phyloP scores from a whole-genome alignment of 1,140 invertebrate genomes.

The Formica selysi region DNA sequence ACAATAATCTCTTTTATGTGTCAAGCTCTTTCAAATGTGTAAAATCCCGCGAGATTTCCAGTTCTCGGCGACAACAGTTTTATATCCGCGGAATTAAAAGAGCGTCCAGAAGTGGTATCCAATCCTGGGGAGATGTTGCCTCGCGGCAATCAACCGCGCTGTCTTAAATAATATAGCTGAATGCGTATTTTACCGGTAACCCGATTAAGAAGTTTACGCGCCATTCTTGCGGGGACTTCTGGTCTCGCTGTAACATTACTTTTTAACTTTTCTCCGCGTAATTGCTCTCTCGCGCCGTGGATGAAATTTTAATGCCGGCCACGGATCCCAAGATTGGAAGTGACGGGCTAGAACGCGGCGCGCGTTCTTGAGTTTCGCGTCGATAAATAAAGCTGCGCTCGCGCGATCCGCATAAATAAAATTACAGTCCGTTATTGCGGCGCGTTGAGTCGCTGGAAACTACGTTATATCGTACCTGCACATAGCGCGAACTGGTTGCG shows the following conservation, averaged over 20 bases:
- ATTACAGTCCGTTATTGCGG: constrained; percentile 46
- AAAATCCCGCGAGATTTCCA: not conserved
- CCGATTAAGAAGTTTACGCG: constrained; percentile 66
- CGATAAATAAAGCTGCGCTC: constrained; percentile 53
- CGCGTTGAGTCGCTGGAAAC: constrained; percentile 38
- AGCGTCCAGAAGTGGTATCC: not conserved
- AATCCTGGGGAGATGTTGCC: constrained; percentile 6
- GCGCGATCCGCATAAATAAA: constrained; percentile 54
- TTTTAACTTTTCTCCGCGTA: constrained; percentile 63
- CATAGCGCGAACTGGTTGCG: not conserved
- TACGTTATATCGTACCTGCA: constrained; percentile 2
- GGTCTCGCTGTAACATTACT: constrained; percentile 55
- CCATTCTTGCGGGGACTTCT: constrained; percentile 50
- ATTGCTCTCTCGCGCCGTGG: constrained; percentile 45
- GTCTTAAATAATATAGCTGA: constrained; percentile 61
- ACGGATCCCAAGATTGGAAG: constrained; percentile 54
- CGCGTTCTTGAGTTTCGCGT: constrained; percentile 55
- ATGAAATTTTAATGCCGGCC: constrained; percentile 62
- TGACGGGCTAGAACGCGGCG: constrained; percentile 46
- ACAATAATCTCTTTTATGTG: not conserved
- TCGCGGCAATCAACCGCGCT: constrained; percentile 49
- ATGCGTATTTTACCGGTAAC: constrained; percentile 48
- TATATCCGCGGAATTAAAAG: constrained; percentile 22
- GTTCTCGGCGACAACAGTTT: not conserved
- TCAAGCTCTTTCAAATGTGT: not conserved